Evolutionary conservation across 2,797 vertebrate genomes (phyloP), one percentile per base, ranked within the genome.

Genomic region (Myripristis murdjan): DNA sequence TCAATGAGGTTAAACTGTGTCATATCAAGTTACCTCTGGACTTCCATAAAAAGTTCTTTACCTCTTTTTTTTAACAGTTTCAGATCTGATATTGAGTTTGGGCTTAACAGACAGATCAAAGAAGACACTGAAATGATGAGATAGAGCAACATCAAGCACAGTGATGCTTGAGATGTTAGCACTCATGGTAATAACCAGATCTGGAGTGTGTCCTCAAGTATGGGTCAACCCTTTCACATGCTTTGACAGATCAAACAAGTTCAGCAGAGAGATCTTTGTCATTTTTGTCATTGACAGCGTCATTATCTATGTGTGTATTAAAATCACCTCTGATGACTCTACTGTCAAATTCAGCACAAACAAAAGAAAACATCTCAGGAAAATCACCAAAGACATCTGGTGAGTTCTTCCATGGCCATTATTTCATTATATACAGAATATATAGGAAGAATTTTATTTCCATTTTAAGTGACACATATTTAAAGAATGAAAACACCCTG

Each of bases 341-440:
- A 43, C 46, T 52, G 35, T 60, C 37, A 60, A 28, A 70, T 39
- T 70, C 55, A 43, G n/a, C 54, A 41, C 18, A 56, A n/a, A n/a
- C n/a, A n/a, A n/a, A n/a, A n/a, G n/a, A 46, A 20, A 63, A 22
- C 10, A 72, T 33, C 10, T 49, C 66, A 37, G n/a, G n/a, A n/a
- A n/a, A n/a, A n/a, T n/a, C n/a, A n/a, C n/a, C 31, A 43, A 28
- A 15, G 54, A 63, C 56, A 28, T 14, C 4, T 52, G 46, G 9
- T 8, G 26, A 20, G 51, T 63, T 62, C 68, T 72, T 64, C 24
- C 18, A 46, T 18, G 53, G 61, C 26, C 53, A 64, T 35, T 23
- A 64, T 39, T 64, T 28, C 9, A 73, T 49, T 39, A 44, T 37
- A 31, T 37, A 64, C 64, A 37, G 26, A 57, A 73, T 64, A 63